Base-by-base conservation (phyloP, 1,140 invertebrate species). In the Chironomus tepperi region DNA sequence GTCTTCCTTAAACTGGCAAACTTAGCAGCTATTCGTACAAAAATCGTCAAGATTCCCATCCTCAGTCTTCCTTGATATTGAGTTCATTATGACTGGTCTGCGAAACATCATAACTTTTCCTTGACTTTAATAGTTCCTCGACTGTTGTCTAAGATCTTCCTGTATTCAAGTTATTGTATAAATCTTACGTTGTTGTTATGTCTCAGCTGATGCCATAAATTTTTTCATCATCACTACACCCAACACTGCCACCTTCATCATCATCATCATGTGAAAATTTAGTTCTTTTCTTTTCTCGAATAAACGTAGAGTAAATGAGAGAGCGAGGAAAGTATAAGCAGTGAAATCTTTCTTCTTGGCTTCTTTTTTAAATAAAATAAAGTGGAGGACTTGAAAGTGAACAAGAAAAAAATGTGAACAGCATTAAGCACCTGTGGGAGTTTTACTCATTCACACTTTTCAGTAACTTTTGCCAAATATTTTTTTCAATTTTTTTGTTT, bases 361-460 rank as follows among this genome's bases (percentile, higher is more conserved):
- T 3, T 57, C 47, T 57, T n/a, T 57, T 9, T 57, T 57, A 57
- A 57, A 12, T 57, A 57, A 57, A 57, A 57, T 57, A 57, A 57
- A 57, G 47, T 57, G 47, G 47, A 57, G 47, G 12, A 57, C 47
- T 57, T n/a, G n/a, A 57, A 57, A 57, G 12, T 34, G n/a, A n/a
- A n/a, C n/a, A n/a, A n/a, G 43, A 47, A 47, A n/a, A 57, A 57
- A n/a, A 57, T n/a, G 47, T 57, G 47, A 57, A 12, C 47, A 57
- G n/a, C 47, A 57, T 57, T 57, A 57, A 57, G 47, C 47, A 57
- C 47, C 47, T 57, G 47, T 57, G 47, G 47, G 47, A 57, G 47
- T 57, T 57, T 57, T 57, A 57, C 24, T 34, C 24, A 34, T 34
- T 34, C 24, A 34, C 24, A 34, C 24, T 34, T 34, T 34, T 34